Percentiles rank a stretch among this genome's conserved stretches.
Conservation (phyloP, 2,113 vertebrate species). For the Prunella fulvescens region DNA sequence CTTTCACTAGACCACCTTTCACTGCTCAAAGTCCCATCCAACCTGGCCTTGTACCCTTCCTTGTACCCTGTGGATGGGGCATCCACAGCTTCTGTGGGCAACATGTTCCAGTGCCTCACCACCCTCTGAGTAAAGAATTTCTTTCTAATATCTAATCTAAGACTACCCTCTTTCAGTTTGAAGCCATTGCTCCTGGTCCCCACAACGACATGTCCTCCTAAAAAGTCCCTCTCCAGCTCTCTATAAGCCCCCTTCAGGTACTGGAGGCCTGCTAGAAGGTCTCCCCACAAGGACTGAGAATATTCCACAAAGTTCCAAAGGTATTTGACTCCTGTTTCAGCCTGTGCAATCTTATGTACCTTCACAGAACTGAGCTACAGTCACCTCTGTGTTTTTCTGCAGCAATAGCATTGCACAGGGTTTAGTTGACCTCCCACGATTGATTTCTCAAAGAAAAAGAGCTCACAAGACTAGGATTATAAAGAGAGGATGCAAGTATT, state of each 20-base stretch:
- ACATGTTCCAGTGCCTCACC: background rate
- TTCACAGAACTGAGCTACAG: background rate
- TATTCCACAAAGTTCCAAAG: background rate
- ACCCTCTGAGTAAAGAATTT: background rate
- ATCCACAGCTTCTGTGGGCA: background rate
- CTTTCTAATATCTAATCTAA: background rate
- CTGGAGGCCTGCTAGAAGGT: background rate
- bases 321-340: background rate
- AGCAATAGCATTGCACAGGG: accelerated
- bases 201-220: accelerated
- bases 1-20: background rate
- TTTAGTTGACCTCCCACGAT: background rate
- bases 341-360: background rate
- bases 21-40: background rate
- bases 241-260: background rate
- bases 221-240: background rate
- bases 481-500: background rate
- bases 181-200: background rate
- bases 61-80: background rate
- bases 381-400: background rate
- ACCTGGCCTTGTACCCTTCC: no score
- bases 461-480: background rate
- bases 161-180: background rate
- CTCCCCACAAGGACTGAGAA: background rate
- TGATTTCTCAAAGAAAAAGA: background rate